Evolutionary conservation across 2,797 vertebrate genomes (phyloP).

Genomic region (Hapalemur alaotrensis): DNA sequence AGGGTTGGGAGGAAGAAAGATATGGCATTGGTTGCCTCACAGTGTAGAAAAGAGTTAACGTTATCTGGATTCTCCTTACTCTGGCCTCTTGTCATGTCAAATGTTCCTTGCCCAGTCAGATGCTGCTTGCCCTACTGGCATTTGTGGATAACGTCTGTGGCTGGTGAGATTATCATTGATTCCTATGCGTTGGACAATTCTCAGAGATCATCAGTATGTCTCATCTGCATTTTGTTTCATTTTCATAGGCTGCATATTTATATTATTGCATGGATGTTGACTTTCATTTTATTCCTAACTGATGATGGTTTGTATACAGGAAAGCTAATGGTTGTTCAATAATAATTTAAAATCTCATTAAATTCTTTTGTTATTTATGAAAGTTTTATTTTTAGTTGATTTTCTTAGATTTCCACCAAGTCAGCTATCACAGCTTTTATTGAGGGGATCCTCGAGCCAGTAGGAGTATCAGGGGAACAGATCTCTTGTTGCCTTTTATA

Average conservation of each 20-base stretch:
- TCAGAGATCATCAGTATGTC: neutral
- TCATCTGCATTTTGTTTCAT: neutral
- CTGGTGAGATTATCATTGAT: neutral
- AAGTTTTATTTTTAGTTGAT: neutral
- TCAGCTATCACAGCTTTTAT: neutral
- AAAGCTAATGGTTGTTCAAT: neutral
- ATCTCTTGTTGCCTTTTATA: neutral
- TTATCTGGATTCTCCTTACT: neutral
- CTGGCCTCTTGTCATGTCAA: neutral
- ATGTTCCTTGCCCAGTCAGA: neutral
- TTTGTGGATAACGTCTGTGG: neutral
- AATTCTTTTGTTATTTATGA: neutral
- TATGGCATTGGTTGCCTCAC: neutral
- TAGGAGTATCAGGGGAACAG: neutral
- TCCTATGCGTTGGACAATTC: neutral
- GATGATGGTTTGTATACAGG: neutral
- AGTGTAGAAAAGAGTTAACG: neutral
- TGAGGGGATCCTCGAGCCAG: neutral
- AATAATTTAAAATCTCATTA: neutral
- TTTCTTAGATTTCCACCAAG: neutral
- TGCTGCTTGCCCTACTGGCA: neutral
- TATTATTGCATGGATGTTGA: neutral
- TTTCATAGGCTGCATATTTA: neutral
- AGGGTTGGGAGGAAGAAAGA: neutral
- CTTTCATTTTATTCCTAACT: neutral